Conservation (phyloP, 2,797 vertebrate genomes). For the Zenarchopterus dispar region DNA sequence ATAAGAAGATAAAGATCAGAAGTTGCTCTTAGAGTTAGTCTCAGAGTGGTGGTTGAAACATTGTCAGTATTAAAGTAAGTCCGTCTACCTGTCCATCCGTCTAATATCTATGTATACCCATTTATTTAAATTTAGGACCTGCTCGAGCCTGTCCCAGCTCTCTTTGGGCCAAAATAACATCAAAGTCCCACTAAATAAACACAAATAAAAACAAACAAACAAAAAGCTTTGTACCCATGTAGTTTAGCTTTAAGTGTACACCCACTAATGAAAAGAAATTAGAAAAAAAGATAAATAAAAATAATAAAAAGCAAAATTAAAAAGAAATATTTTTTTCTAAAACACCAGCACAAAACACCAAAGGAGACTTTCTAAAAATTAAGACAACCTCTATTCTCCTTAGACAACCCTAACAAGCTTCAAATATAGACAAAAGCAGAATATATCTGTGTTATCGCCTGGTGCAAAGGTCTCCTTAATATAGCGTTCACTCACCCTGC, state of each 20-base stretch:
- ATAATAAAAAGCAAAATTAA: too few species aligned
- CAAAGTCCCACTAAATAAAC: too few species aligned
- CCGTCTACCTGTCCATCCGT: too few species aligned
- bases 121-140: too few species aligned
- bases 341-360: slow-evolving; percentile 2
- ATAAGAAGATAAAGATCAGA: slow-evolving; percentile 61
- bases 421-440: not conserved
- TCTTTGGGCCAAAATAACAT: too few species aligned
- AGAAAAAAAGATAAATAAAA: too few species aligned
- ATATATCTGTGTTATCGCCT: too few species aligned
- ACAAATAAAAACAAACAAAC: not conserved
- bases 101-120: too few species aligned
- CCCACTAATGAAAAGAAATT: too few species aligned
- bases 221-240: not conserved
- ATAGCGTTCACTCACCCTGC: not conserved
- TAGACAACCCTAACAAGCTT: slow-evolving; percentile 2
- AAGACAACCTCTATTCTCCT: not conserved
- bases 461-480: not conserved
- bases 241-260: too few species aligned
- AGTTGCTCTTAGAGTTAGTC: slow-evolving; percentile 49
- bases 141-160: too few species aligned
- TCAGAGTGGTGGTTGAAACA: slow-evolving; percentile 15
- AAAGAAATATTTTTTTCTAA: too few species aligned
- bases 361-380: not conserved
- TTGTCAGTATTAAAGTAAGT: not conserved